Evolutionary conservation across 2,888 invertebrate genomes (phyloP).

Genomic region (Miltochrista miniata): DNA sequence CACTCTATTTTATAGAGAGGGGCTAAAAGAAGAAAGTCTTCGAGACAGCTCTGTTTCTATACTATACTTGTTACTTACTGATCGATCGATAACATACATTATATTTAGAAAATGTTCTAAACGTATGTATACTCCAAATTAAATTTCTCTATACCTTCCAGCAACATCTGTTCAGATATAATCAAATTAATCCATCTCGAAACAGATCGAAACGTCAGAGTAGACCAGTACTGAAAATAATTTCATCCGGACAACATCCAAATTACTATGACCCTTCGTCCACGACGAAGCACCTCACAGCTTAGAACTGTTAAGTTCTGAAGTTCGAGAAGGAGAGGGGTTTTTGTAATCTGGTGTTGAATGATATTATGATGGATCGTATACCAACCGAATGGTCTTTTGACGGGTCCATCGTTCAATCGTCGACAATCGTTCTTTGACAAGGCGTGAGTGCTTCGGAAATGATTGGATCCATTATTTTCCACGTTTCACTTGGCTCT

Average conservation of each 20-base stretch:
- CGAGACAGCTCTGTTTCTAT: no score
- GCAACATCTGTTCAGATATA: slow-evolving; percentile 75
- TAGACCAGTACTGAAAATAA: slow-evolving; percentile 76
- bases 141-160: slow-evolving; percentile 27
- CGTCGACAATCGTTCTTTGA: slow-evolving; percentile 73
- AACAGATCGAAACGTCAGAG: slow-evolving; percentile 81
- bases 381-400: slow-evolving; percentile 71
- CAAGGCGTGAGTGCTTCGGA: slow-evolving; percentile 58
- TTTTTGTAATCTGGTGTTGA: slow-evolving; percentile 48
- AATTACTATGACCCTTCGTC: slow-evolving; percentile 33
- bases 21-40: no score
- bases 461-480: slow-evolving; percentile 74
- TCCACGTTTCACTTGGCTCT: slow-evolving; percentile 44
- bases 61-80: no score
- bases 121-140: no score
- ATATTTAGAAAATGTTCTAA: no score
- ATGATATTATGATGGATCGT: slow-evolving; percentile 75
- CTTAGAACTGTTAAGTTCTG: not conserved
- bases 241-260: slow-evolving; percentile 59
- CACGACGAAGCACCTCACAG: slow-evolving; percentile 7
- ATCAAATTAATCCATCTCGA: slow-evolving; percentile 83
- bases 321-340: slow-evolving; percentile 13
- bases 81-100: no score
- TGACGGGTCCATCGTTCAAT: slow-evolving; percentile 78
- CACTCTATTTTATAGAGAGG: no score